Conservation (phyloP, 2,888 invertebrate genomes). For the Tyria jacobaeae region DNA sequence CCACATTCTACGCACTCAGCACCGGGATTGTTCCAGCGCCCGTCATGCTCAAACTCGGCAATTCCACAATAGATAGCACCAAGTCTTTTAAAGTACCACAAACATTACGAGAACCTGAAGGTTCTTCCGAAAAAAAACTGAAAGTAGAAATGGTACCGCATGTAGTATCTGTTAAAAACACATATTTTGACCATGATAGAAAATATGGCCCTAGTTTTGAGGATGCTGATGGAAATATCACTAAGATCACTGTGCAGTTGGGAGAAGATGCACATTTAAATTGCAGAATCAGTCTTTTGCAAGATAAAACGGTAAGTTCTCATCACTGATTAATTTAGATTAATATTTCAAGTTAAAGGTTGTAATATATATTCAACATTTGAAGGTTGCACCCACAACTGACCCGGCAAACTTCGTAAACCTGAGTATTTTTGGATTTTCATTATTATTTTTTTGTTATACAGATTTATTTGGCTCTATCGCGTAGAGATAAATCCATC, state of each 20-base stretch:
- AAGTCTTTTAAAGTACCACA: slow-evolving; percentile 83
- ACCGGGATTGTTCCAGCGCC: slow-evolving; percentile 76
- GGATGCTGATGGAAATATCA: slow-evolving; percentile 86
- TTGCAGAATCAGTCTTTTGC: slow-evolving; percentile 91
- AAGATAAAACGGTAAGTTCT: slow-evolving; percentile 91
- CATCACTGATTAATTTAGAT: too few relatives aligned
- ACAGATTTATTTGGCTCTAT: too few relatives aligned
- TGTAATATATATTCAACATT: too few relatives aligned
- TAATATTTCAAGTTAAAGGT: not conserved
- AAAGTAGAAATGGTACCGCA: slow-evolving; percentile 72
- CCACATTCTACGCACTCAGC: slow-evolving; percentile 78
- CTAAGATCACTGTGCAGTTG: slow-evolving; percentile 91
- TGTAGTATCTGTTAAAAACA: slow-evolving; percentile 75
- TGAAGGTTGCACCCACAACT: too few relatives aligned
- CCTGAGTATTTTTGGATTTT: too few relatives aligned
- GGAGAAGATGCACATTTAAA: slow-evolving; percentile 91
- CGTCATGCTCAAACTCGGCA: slow-evolving; percentile 80
- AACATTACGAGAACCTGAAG: slow-evolving; percentile 56
- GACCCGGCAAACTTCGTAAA: too few relatives aligned
- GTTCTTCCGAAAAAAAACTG: slow-evolving; percentile 31
- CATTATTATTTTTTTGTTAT: too few relatives aligned
- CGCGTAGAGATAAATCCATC: too few relatives aligned
- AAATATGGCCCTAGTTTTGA: slow-evolving; percentile 92
- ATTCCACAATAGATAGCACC: slow-evolving; percentile 83
- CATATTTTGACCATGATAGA: slow-evolving; percentile 81